Base-by-base conservation (phyloP, 2,797 vertebrate species). In the Prunella strophiata region DNA sequence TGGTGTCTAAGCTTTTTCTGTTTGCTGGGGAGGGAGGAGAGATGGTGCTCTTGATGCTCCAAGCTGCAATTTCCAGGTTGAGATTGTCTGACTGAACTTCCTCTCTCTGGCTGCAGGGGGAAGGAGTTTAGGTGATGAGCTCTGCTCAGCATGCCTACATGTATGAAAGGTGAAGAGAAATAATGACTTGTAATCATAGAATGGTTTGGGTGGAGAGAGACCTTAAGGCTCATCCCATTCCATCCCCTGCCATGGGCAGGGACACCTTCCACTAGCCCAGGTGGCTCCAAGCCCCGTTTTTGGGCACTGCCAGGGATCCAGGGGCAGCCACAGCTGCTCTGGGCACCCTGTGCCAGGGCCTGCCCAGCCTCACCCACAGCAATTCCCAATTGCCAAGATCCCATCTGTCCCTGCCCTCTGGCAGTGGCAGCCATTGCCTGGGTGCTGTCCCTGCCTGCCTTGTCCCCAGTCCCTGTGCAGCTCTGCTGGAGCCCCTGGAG, bases 361-460 rank as follows among this genome's bases (percentile, higher is more conserved):
- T 67, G 1, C 6, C 43, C 43, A 57, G 26, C 50, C 51, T 65
- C 22, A 0, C 23, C n/a, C 10, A 0, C 8, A 13, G 3, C 1
- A 67, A 52, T 66, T 67, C 12, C 29, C 36, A 36, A 36, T 54
- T 3, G 9, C 68, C 38, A 66, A 13, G 1, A n/a, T 45, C 45
- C 59, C 45, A 52, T 3, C n/a, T 1, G 1, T 0, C 2, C 25
- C 68, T 73, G 47, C 61, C 38, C 47, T 80, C 17, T 47, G 52
- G 11, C 43, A n/a, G 0, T 45, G 52, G 38, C 2, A 73, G 47
- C 58, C 61, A 59, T 74, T 52, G 2, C 25, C 43, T 17, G 9
- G 7, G 6, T 58, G 2, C 51, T 65, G 32, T 8, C 18, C 51
- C n/a, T 80, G 1, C 38, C 13, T 0, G 5, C 40, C 61, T 48